Conservation (phyloP, 2,888 invertebrate genomes). For the Synanthedon tipuliformis region DNA sequence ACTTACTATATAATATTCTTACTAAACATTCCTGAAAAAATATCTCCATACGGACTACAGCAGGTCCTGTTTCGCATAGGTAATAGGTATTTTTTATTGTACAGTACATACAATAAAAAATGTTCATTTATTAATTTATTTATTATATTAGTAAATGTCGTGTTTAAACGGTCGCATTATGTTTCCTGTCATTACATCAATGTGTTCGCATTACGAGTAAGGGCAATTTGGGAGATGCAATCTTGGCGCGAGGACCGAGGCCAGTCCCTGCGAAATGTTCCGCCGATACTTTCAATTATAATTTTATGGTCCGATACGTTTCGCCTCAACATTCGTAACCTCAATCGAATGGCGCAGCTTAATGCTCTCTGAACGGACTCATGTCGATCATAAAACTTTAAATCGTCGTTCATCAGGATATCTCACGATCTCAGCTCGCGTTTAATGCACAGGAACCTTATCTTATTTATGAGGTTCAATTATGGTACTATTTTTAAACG, state of each 20-base stretch:
- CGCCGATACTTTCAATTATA: slow-evolving; percentile 9
- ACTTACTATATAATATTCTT: too few relatives aligned
- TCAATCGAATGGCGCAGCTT: not conserved
- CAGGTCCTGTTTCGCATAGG: too few relatives aligned
- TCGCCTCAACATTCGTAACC: slow-evolving; percentile 3
- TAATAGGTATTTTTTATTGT: too few relatives aligned
- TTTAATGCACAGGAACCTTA: too few relatives aligned
- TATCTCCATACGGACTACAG: too few relatives aligned
- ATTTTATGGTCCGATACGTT: slow-evolving; percentile 10
- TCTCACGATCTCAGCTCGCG: too few relatives aligned
- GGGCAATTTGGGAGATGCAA: not conserved
- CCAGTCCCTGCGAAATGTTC: slow-evolving; percentile 1
- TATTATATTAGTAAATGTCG: not conserved
- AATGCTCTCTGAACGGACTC: not conserved
- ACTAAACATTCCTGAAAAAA: too few relatives aligned
- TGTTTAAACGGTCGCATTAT: not conserved
- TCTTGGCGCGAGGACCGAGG: not conserved
- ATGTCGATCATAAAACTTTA: not conserved
- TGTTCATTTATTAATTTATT: too few relatives aligned
- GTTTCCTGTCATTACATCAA: not conserved
- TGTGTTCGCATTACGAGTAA: not conserved
- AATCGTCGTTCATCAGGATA: not conserved
- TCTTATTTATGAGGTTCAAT: not conserved
- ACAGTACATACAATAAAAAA: too few relatives aligned
- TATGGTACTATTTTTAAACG: not conserved